phyloP scores from a whole-genome alignment of 2,888 invertebrate species.

The Nephrocerus scutellatus region DNA sequence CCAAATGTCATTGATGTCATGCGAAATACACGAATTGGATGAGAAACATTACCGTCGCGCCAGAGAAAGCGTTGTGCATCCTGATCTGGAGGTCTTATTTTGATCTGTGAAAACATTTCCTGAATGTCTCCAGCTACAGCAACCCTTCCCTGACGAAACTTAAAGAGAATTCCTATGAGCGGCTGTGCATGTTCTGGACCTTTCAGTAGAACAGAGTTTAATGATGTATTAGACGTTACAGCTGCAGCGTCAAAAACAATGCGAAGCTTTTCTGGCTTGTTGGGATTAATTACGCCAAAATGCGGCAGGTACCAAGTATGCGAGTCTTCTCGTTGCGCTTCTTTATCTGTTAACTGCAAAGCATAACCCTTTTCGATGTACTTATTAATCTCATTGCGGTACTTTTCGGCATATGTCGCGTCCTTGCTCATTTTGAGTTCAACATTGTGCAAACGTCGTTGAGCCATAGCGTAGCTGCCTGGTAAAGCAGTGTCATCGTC shows the following conservation, averaged over 20 bases:
- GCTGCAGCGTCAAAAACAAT: conserved; percentile 34
- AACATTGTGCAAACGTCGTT: conserved; percentile 13
- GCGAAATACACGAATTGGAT: conserved; percentile 5
- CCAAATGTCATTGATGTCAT: conserved; percentile 19
- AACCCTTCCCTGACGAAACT: conserved; percentile 27
- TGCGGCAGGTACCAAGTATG: conserved; percentile 15
- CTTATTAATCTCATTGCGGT: conserved; percentile 12
- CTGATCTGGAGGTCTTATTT: conserved; percentile 26
- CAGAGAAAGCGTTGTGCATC: conserved; percentile 24
- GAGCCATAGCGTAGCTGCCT: conserved; percentile 17
- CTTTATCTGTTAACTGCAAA: conserved; percentile 1
- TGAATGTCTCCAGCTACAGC: conserved; percentile 32
- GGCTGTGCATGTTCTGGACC: conserved; percentile 31
- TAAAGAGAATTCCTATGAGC: conserved; percentile 27
- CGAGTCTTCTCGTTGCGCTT: not conserved
- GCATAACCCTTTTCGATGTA: conserved; percentile 19
- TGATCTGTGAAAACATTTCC: conserved; percentile 35
- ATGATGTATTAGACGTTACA: conserved; percentile 19
- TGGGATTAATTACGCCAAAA: conserved; percentile 15
- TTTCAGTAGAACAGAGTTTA: conserved; percentile 27
- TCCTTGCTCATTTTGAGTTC: conserved; percentile 17
- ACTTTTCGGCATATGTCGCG: conserved; percentile 12
- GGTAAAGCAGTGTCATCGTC: conserved; percentile 8
- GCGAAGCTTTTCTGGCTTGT: conserved; percentile 29
- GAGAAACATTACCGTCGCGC: conserved; percentile 5